A percentile compares a stretch with the other conserved stretches of the same genome.
Evolutionary conservation across 2,113 vertebrate genomes (phyloP).

Genomic region (Ibidorhyncha struthersii): DNA sequence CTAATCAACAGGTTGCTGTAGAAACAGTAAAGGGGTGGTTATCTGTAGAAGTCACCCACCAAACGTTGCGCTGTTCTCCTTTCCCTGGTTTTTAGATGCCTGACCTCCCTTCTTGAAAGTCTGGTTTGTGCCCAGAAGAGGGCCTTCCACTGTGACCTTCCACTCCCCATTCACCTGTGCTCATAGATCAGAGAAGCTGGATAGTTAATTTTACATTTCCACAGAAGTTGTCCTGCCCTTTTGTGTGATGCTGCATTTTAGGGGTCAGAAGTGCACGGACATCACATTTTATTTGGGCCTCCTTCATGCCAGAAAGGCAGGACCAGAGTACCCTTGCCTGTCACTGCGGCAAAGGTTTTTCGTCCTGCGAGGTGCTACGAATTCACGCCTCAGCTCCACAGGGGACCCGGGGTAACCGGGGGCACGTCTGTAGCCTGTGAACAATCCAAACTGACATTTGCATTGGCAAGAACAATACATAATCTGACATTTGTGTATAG

Average conservation of each 20-base stretch:
- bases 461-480: conserved; percentile 9
- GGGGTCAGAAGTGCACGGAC: background rate
- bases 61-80: background rate
- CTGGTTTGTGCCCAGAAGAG: background rate
- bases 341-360: background rate
- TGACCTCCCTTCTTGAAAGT: background rate
- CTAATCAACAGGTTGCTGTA: background rate
- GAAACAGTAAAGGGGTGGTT: background rate
- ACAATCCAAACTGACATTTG: background rate
- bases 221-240: background rate
- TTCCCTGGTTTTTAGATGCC: background rate
- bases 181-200: background rate
- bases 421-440: background rate
- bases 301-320: background rate
- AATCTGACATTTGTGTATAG: conserved; percentile 21
- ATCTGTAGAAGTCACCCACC: background rate
- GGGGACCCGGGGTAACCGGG: background rate
- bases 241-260: background rate
- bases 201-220: background rate
- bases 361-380: background rate
- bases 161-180: background rate
- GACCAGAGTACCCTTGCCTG: background rate
- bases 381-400: background rate
- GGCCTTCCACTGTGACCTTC: background rate
- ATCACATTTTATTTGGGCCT: background rate